A percentile compares a stretch with the other conserved stretches of the same genome.
phyloP scores from a whole-genome alignment of 2,888 invertebrate genomes.

The Idaea dimidiata region DNA sequence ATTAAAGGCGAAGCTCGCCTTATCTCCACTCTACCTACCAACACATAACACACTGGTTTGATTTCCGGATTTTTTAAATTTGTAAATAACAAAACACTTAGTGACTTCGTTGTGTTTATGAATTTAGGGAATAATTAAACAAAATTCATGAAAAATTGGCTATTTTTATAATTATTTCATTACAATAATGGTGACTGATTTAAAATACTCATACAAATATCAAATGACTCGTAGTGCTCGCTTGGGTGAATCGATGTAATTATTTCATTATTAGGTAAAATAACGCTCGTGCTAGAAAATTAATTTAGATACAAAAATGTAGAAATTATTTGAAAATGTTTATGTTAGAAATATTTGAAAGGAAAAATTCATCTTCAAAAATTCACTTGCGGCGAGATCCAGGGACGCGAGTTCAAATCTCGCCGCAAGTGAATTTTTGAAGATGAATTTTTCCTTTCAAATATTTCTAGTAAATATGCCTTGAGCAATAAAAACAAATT shows the following conservation, averaged over 20 bases:
- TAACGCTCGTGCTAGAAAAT: background rate
- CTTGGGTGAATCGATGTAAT: background rate
- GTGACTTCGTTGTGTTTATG: background rate
- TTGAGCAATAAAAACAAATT: too few species aligned
- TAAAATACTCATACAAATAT: too few species aligned
- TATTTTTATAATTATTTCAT: background rate
- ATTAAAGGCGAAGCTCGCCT: constrained; percentile 8
- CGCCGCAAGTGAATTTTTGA: too few species aligned
- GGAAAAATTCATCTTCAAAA: too few species aligned
- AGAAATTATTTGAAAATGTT: too few species aligned
- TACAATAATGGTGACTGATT: background rate
- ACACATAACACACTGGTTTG: background rate
- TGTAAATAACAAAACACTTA: background rate
- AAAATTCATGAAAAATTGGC: background rate
- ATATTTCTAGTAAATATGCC: too few species aligned
- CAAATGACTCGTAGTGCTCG: background rate
- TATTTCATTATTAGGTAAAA: too few species aligned
- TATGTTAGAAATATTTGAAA: too few species aligned
- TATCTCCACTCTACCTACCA: background rate
- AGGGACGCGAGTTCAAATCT: too few species aligned
- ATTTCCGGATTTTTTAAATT: background rate
- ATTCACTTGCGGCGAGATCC: too few species aligned
- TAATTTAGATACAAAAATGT: background rate
- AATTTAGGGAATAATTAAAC: background rate
- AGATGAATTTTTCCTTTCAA: too few species aligned